phyloP scores from a whole-genome alignment of 2,113 vertebrate genomes.

The Scytalopus superciliaris region DNA sequence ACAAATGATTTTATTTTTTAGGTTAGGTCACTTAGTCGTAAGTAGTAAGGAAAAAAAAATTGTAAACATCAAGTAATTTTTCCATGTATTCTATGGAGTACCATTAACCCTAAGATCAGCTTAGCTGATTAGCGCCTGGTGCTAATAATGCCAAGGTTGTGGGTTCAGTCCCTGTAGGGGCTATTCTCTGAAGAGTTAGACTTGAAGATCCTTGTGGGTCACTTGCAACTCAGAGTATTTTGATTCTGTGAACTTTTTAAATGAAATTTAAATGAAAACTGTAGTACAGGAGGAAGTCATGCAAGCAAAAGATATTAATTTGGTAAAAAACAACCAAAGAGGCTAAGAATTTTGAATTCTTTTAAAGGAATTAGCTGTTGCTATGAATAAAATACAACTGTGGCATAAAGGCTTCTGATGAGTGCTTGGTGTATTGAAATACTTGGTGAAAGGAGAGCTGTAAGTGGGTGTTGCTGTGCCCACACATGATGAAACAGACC shows the following conservation, averaged over 20 bases:
- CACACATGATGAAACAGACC: background rate
- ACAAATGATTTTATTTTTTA: conserved; percentile 86
- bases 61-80: conserved; percentile 51
- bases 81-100: conserved; percentile 37
- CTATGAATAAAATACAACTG: conserved; percentile 60
- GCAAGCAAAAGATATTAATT: conserved; percentile 58
- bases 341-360: conserved; percentile 22
- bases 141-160: background rate
- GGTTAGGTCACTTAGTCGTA: conserved; percentile 66
- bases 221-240: background rate
- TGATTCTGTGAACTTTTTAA: background rate
- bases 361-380: conserved; percentile 27
- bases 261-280: conserved; percentile 55
- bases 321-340: conserved; percentile 52
- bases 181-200: background rate
- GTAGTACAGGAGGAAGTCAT: conserved; percentile 56
- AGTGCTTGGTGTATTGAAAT: background rate
- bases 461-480: conserved; percentile 7
- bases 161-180: background rate
- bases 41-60: conserved; percentile 41
- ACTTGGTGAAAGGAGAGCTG: background rate
- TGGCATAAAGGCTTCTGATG: conserved; percentile 7
- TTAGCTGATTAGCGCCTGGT: background rate
- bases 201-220: background rate
- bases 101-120: background rate